Evolutionary conservation across 2,888 invertebrate species (phyloP).

Genomic region (Baccha elongata): DNA sequence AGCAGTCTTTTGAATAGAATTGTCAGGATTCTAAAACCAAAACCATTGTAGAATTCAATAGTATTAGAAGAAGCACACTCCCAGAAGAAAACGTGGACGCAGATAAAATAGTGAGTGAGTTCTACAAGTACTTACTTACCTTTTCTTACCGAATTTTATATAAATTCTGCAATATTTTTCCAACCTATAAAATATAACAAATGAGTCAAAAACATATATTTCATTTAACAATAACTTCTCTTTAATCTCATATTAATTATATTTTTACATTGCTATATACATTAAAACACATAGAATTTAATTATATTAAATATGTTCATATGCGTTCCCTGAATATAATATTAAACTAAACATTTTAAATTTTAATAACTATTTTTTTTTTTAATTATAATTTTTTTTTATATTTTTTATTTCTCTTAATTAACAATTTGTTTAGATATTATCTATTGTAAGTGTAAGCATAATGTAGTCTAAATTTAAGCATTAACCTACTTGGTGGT

Average conservation of each 20-base stretch:
- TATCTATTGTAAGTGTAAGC: conserved; percentile 16
- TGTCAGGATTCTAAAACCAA: too few species aligned
- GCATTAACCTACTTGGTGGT: conserved; percentile 44
- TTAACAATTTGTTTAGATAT: conserved; percentile 4
- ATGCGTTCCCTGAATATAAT: conserved; percentile 63
- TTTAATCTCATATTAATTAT: conserved; percentile 44
- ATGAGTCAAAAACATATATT: background rate
- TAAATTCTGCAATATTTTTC: background rate
- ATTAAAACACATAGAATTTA: conserved; percentile 56
- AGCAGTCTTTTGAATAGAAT: too few species aligned
- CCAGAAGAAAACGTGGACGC: too few species aligned
- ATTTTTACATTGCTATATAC: conserved; percentile 47
- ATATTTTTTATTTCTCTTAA: background rate
- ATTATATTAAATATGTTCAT: conserved; percentile 55
- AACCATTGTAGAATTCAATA: too few species aligned
- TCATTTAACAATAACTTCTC: conserved; percentile 55
- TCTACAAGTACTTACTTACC: background rate
- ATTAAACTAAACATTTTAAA: conserved; percentile 49
- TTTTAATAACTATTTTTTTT: conserved; percentile 6
- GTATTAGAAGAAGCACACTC: too few species aligned
- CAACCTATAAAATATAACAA: background rate
- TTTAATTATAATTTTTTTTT: conserved; percentile 13
- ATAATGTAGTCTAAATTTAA: conserved; percentile 9
- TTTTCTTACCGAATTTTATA: too few species aligned
- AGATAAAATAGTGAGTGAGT: too few species aligned